Base-by-base conservation (phyloP, 2,888 invertebrate genomes). In the Anoncus sp. region DNA sequence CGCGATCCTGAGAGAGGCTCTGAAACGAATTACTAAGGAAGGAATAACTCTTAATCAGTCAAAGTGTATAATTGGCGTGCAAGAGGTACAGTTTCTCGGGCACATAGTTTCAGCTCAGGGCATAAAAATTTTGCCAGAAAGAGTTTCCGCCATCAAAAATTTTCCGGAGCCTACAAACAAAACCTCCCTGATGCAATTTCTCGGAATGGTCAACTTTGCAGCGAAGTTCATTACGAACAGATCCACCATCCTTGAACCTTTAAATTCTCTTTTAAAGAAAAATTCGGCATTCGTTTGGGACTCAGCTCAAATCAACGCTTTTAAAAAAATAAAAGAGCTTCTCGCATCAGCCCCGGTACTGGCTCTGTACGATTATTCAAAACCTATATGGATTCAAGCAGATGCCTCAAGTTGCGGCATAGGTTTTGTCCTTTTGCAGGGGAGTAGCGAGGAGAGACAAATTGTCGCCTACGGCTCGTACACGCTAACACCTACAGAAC, bases 371-470 rank as follows among this genome's bases (percentile, higher is more conserved):
- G 85, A 89, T 63, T 72, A 82, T 5, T 80, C 80, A 3, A 63
- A 79, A 77, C 31, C n/a, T 1, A 27, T 74, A 38, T 22, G 24
- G 27, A 57, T 74, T n/a, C 43, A 70, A 7, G 85, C 89, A 12
- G 89, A 90, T 81, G 82, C 87, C 3, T 85, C 85, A 10, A 75
- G 78, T 2, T 82, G 79, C 65, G 89, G 87, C 12, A 38, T 89
- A n/a, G 89, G 87, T 4, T 86, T 85, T 3, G 85, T 84, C 3
- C 75, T 89, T 2, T 40, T 83, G 10, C 87, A 88, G 57, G 22
- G 82, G 59, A 63, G 22, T 49, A 63, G 62, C 18, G 71, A 85
- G 51, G n/a, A n/a, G 77, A 83, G 18, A 75, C 82, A 22, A 73
- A 77, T 38, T 62, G 60, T 38, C 69, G 82, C 75, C 78, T 84